Percentiles rank a stretch among this genome's conserved stretches.
phyloP scores from a whole-genome alignment of 2,888 invertebrate species.

The Caenorhabditis sp. region DNA sequence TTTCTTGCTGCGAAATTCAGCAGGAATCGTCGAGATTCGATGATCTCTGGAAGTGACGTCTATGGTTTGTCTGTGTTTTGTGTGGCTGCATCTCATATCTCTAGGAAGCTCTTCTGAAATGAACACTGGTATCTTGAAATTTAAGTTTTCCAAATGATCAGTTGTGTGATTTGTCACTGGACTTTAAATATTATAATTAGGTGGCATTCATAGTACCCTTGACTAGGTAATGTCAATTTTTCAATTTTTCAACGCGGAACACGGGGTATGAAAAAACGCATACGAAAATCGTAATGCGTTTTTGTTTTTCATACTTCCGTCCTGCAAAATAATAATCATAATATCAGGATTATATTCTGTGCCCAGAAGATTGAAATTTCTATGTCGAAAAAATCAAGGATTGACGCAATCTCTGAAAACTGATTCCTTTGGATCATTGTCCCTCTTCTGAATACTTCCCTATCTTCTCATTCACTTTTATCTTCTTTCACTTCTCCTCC shows the following conservation, averaged over 20 bases:
- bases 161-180: neutral
- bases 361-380: neutral
- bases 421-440: neutral
- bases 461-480: slow-evolving; percentile 23
- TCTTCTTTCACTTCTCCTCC: slow-evolving; percentile 23
- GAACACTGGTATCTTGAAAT: neutral
- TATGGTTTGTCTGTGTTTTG: slow-evolving; percentile 9
- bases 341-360: neutral
- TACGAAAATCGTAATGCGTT: neutral
- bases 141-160: neutral
- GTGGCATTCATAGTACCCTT: neutral
- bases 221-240: neutral
- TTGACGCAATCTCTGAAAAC: neutral
- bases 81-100: neutral
- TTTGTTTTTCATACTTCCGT: neutral
- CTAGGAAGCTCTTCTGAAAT: slow-evolving; percentile 14
- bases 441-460: slow-evolving; percentile 8
- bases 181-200: neutral
- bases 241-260: neutral
- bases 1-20: neutral
- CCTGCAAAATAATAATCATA: neutral
- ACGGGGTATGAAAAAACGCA: slow-evolving; percentile 6
- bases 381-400: neutral
- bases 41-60: slow-evolving; percentile 31
- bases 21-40: neutral